A percentile compares a stretch with the other conserved stretches of the same genome.
Conservation (phyloP, 2,797 vertebrate genomes). For the Rhadinocentrus ornatus region DNA sequence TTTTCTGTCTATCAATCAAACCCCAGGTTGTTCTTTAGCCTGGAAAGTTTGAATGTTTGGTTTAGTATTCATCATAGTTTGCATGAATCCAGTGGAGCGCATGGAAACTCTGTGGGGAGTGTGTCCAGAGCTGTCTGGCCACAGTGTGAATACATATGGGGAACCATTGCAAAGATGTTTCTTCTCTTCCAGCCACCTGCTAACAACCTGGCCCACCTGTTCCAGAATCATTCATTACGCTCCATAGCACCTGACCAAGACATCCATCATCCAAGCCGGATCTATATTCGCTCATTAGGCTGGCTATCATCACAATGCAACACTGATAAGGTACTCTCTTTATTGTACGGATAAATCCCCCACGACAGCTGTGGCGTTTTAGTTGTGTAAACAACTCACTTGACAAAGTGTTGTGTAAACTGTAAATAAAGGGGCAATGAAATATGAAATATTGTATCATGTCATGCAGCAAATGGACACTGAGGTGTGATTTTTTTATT, state of each 20-base stretch:
- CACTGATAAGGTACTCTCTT: slow-evolving; percentile 59
- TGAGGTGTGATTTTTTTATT: too few species aligned
- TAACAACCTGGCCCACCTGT: slow-evolving; percentile 61
- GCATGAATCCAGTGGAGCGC: slow-evolving; percentile 10
- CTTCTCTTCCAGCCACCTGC: slow-evolving; percentile 63
- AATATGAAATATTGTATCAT: not conserved
- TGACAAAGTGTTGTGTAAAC: slow-evolving; percentile 3
- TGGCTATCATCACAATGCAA: slow-evolving; percentile 59
- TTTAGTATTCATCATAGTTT: slow-evolving; percentile 31
- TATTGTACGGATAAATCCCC: slow-evolving; percentile 44
- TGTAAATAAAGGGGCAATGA: slow-evolving; percentile 2
- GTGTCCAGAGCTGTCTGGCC: slow-evolving; percentile 22
- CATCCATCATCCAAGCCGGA: slow-evolving; percentile 71
- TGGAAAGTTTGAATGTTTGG: slow-evolving; percentile 14
- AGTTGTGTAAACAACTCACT: slow-evolving; percentile 47
- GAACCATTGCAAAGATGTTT: slow-evolving; percentile 54
- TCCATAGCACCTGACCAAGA: slow-evolving; percentile 64
- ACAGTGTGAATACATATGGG: slow-evolving; percentile 10
- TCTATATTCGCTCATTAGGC: slow-evolving; percentile 70
- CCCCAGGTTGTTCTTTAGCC: slow-evolving; percentile 19
- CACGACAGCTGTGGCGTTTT: slow-evolving; percentile 35
- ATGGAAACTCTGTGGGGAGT: slow-evolving; percentile 2
- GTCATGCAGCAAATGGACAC: not conserved
- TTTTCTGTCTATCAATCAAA: slow-evolving; percentile 12
- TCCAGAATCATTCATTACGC: slow-evolving; percentile 60